Base-by-base conservation (phyloP, 2,113 vertebrate species). In the Nycticorax nycticorax region DNA sequence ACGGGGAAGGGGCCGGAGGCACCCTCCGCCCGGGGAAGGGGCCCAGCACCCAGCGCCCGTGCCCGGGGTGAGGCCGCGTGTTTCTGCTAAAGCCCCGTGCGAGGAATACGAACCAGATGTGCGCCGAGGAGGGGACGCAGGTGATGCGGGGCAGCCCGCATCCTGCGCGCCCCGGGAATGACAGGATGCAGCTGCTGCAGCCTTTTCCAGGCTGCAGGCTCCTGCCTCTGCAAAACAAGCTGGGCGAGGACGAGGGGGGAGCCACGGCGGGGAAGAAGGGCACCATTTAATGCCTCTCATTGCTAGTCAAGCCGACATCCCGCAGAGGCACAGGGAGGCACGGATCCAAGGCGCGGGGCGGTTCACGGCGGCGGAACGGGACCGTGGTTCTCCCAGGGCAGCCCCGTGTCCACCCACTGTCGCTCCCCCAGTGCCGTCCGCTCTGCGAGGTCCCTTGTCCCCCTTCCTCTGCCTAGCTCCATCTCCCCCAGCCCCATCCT, bases 151-250 rank as follows among this genome's bases (percentile, higher is more conserved):
- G 96, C 77, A 79, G 96, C 92, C 92, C 10, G 60, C 83, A 47
- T 85, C 96, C 95, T 35, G 83, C 67, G 5, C 52, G 7, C 8
- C 50, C 79, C 85, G 27, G 50, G 9, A 53, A 43, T 9, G 67
- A 88, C 93, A 95, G 97, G 96, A 97, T 72, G 85, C 98, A 98
- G 98, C 97, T 98, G 97, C 85, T 24, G 84, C n/a, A 3, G 80
- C 9, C 64, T 63, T 92, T 96, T 89, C 80, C 94, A 53, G 91
- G 83, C 92, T 35, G 82, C 68, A 27, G 72, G 91, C 89, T 91
- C 73, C 87, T 9, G 86, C 52, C 68, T 89, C 85, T 15, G 81
- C 93, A 91, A 57, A 96, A 95, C 87, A 67, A 94, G 41, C 35
- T 33, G 10, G 56, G 43, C 0, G 66, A 73, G 95, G 89, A 35